Evolutionary conservation across 1,140 invertebrate genomes (phyloP).

Genomic region (Drosophila lini): DNA sequence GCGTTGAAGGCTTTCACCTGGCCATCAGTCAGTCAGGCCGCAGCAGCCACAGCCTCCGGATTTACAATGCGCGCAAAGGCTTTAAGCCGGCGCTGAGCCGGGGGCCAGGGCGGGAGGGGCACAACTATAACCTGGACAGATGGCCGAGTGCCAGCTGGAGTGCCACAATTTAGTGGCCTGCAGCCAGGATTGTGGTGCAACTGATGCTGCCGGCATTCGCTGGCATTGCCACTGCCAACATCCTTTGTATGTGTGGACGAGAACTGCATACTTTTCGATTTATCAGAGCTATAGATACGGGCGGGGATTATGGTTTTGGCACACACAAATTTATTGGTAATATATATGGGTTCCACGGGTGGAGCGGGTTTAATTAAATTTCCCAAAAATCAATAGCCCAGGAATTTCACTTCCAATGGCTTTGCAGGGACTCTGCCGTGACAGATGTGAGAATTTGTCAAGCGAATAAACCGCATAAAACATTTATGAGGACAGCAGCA

Average conservation of each 20-base stretch:
- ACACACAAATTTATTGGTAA: conserved; percentile 42
- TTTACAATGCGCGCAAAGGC: conserved; percentile 49
- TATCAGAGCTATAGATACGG: conserved; percentile 34
- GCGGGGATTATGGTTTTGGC: conserved; percentile 43
- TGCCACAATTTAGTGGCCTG: conserved; percentile 72
- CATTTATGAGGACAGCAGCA: conserved; percentile 34
- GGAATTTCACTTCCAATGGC: conserved; percentile 19
- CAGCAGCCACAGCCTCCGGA: conserved; percentile 48
- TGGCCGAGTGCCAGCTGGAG: conserved; percentile 51
- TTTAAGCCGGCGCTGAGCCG: conserved; percentile 30
- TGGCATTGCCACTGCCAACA: conserved; percentile 4
- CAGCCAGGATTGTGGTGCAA: conserved; percentile 40
- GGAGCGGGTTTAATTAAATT: conserved; percentile 36
- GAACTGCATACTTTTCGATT: conserved; percentile 31
- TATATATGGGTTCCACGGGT: not conserved
- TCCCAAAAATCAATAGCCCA: conserved; percentile 35
- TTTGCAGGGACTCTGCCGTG: conserved; percentile 1
- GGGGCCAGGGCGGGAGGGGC: conserved; percentile 9
- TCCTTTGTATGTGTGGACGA: conserved; percentile 6
- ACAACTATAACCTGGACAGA: conserved; percentile 33
- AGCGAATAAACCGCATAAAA: conserved; percentile 39
- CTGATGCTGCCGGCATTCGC: conserved; percentile 20
- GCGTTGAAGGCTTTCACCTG: conserved; percentile 48
- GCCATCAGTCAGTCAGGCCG: conserved; percentile 33
- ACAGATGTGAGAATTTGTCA: conserved; percentile 36